phyloP scores from a whole-genome alignment of 1,140 invertebrate genomes.

The Solenopsis fugax region DNA sequence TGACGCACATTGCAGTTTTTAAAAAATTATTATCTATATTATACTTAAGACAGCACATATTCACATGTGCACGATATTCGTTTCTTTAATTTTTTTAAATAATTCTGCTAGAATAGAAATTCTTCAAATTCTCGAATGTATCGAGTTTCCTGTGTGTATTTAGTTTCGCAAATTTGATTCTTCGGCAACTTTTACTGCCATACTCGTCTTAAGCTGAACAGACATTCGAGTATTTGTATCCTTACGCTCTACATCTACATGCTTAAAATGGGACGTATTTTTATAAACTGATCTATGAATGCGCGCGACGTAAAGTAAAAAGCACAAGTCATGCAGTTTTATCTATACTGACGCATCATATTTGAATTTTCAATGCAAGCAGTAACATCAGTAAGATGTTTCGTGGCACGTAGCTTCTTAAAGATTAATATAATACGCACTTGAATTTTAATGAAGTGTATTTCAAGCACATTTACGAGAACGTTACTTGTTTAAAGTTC shows the following conservation, averaged over 20 bases:
- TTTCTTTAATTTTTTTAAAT: background rate
- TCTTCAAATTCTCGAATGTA: background rate
- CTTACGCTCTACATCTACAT: background rate
- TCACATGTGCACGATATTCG: background rate
- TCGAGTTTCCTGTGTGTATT: slow-evolving; percentile 2
- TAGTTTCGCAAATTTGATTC: slow-evolving; percentile 10
- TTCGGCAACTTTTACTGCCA: background rate
- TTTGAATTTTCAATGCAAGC: background rate
- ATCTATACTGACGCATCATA: background rate
- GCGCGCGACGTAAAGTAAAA: background rate
- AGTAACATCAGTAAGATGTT: background rate
- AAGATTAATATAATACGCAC: slow-evolving; percentile 3
- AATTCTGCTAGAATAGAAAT: background rate
- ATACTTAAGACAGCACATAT: background rate
- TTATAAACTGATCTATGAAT: slow-evolving; percentile 19
- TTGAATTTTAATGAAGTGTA: background rate
- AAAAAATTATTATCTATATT: no score
- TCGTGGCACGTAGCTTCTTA: background rate
- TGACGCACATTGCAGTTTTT: no score
- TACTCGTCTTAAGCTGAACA: background rate
- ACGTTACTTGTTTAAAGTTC: background rate
- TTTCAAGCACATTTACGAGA: background rate
- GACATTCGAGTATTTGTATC: background rate
- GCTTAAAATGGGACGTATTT: slow-evolving; percentile 38
- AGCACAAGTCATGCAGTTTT: background rate